Percentiles rank a stretch among this genome's conserved stretches.
Evolutionary conservation across 2,113 vertebrate genomes (phyloP).

Genomic region (Peromyscus maniculatus): DNA sequence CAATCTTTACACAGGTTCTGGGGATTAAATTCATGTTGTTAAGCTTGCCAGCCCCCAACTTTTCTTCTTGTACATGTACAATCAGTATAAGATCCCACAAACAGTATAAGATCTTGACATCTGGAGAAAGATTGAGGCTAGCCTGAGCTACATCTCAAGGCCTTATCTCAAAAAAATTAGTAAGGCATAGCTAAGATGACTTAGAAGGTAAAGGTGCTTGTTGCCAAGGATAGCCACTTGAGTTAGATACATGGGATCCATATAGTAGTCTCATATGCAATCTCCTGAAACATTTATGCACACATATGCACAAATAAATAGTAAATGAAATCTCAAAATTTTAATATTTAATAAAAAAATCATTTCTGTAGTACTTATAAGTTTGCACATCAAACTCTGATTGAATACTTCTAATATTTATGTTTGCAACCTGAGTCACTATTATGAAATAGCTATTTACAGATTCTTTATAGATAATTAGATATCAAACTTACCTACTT

Average conservation of each 20-base stretch:
- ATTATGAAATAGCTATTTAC: conserved; percentile 25
- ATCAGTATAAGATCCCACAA: conserved; percentile 61
- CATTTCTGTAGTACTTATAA: background rate
- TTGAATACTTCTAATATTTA: conserved; percentile 11
- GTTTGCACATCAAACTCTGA: conserved; percentile 26
- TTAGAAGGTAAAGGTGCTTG: background rate
- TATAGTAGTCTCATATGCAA: background rate
- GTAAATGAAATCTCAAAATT: background rate
- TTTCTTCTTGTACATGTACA: background rate
- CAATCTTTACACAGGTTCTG: background rate
- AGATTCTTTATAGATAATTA: background rate
- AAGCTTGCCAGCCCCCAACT: background rate
- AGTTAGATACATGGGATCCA: background rate
- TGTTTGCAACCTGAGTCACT: conserved; percentile 11
- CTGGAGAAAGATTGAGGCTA: background rate
- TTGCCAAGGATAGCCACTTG: background rate
- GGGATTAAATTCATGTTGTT: background rate
- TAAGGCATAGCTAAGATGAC: background rate
- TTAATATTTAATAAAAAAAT: background rate
- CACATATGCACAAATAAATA: background rate
- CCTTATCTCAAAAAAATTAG: background rate
- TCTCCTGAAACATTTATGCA: background rate
- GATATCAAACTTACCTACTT: background rate
- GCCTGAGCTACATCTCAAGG: background rate
- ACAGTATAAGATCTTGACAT: conserved; percentile 55